Percentiles rank a stretch among this genome's conserved stretches.
These are phyloP conservation scores for Harpagifer antarcticus DNA, from an alignment of 2,797 vertebrate species.

Conservation along the genomic window DNA sequence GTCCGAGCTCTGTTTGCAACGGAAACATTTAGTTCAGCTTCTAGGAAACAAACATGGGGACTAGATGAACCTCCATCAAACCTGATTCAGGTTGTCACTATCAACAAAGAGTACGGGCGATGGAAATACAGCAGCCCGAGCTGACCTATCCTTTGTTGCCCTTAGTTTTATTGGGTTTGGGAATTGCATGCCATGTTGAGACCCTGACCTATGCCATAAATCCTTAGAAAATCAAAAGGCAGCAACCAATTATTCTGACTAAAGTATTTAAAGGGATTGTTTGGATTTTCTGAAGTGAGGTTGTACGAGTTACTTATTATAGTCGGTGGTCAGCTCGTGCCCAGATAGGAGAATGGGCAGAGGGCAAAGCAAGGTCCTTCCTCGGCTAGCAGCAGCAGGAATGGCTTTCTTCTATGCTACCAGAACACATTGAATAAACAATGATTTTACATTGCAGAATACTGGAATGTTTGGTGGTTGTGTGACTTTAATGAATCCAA, in stretches of 20 bases:
- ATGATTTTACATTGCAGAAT: too few species aligned
- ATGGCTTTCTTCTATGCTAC: too few species aligned
- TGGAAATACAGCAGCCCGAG: background rate
- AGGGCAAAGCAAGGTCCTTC: too few species aligned
- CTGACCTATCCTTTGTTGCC: background rate
- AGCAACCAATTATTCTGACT: background rate
- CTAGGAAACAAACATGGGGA: conserved; percentile 14
- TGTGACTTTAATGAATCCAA: too few species aligned
- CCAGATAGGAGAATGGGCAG: too few species aligned
- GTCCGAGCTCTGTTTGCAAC: conserved; percentile 26
- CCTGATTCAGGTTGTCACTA: background rate
- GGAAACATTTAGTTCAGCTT: conserved; percentile 20
- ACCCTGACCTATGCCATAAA: background rate
- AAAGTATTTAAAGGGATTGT: background rate
- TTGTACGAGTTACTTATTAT: too few species aligned
- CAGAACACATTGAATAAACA: too few species aligned
- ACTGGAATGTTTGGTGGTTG: too few species aligned
- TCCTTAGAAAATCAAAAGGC: background rate
- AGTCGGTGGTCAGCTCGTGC: too few species aligned
- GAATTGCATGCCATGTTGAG: background rate
- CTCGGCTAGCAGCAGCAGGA: too few species aligned
- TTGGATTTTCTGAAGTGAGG: too few species aligned
- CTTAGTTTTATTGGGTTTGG: background rate
- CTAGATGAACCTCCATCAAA: background rate
- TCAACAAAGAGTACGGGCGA: conserved; percentile 19